phyloP scores from a whole-genome alignment of 2,888 invertebrate species.

The Chymomyza caudatula region DNA sequence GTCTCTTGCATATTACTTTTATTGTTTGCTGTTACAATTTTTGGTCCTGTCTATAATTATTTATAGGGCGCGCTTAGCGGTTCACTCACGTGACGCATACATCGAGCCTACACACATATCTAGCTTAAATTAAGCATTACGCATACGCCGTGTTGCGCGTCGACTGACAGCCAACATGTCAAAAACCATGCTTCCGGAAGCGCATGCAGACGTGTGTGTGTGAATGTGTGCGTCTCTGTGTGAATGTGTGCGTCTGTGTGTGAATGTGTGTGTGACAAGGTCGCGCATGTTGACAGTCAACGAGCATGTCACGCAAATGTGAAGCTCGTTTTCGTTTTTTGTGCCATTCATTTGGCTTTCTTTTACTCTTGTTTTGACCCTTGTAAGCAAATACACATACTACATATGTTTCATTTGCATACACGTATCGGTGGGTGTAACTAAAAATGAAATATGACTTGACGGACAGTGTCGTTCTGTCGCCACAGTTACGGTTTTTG shows the following conservation, averaged over 20 bases:
- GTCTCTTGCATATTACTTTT: not conserved
- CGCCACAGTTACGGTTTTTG: not conserved
- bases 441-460: conserved; percentile 66
- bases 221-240: not conserved
- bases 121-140: conserved; percentile 28
- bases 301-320: conserved; percentile 48
- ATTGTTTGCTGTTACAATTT: conserved; percentile 46
- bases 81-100: not conserved
- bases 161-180: conserved; percentile 44
- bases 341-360: not conserved
- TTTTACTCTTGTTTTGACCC: conserved; percentile 3
- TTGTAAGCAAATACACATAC: conserved; percentile 14
- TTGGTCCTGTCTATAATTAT: conserved; percentile 56
- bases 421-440: conserved; percentile 37
- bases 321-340: not conserved
- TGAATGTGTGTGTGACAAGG: conserved; percentile 21
- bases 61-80: conserved; percentile 36
- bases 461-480: conserved; percentile 39
- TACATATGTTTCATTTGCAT: conserved; percentile 57
- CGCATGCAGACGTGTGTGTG: not conserved
- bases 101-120: not conserved
- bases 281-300: conserved; percentile 38
- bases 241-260: not conserved
- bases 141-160: conserved; percentile 43
- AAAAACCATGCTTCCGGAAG: not conserved